Conservation (phyloP, 2,888 invertebrate genomes). For the Drosophila differens region DNA sequence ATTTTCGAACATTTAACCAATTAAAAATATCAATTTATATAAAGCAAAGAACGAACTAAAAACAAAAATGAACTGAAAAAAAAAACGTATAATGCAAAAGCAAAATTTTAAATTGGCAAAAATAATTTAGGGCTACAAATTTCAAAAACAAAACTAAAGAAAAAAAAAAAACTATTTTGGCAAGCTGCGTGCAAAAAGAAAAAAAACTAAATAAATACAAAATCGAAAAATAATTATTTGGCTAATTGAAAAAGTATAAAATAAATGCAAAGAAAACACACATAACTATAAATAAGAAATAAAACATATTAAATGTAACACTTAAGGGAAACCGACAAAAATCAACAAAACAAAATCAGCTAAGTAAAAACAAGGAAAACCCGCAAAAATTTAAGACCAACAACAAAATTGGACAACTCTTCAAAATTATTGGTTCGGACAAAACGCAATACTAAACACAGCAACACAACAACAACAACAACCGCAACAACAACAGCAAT, state of each 20-base stretch:
- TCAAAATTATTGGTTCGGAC: constrained; percentile 86
- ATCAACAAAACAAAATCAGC: constrained; percentile 56
- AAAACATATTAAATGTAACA: constrained; percentile 63
- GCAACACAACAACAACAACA: constrained; percentile 65
- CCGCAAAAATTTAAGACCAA: constrained; percentile 81
- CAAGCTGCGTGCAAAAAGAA: constrained; percentile 52
- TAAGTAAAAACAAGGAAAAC: constrained; percentile 61
- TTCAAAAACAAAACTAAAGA: constrained; percentile 36
- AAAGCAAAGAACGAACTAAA: constrained; percentile 15
- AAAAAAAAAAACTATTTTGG: constrained; percentile 59
- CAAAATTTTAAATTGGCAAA: constrained; percentile 67
- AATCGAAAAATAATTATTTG: constrained; percentile 40
- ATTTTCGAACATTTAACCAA: constrained; percentile 69
- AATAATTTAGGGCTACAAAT: constrained; percentile 65
- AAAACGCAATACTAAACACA: constrained; percentile 83
- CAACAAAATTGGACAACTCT: constrained; percentile 83
- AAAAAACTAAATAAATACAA: constrained; percentile 12
- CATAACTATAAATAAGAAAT: constrained; percentile 37
- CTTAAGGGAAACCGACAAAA: constrained; percentile 43
- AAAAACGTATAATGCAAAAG: constrained; percentile 47
- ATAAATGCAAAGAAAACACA: constrained; percentile 28
- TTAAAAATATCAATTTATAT: constrained; percentile 32
- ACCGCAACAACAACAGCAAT: constrained; percentile 62
- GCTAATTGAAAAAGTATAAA: constrained; percentile 31
- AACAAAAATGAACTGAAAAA: constrained; percentile 59